These are phyloP conservation scores for Lepidonotus clava DNA, from an alignment of 2,888 invertebrate genomes.

Conservation along the genomic window DNA sequence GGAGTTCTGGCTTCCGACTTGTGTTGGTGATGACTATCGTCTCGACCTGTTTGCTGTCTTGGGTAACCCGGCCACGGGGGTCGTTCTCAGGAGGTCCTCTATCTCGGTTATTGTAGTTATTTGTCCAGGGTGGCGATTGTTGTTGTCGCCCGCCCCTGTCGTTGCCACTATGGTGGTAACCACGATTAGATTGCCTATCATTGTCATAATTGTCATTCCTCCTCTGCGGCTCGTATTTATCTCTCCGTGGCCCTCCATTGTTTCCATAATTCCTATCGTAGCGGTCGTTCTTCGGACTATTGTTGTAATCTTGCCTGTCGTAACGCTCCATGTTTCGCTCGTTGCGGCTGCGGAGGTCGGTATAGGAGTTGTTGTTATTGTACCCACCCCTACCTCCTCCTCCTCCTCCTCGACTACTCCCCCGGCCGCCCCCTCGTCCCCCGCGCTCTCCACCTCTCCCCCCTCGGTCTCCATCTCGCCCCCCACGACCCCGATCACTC, in stretches of 20 bases:
- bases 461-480: slow-evolving; percentile 18
- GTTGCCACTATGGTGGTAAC: neutral
- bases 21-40: slow-evolving; percentile 40
- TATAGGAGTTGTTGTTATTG: neutral
- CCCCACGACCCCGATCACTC: too few species aligned
- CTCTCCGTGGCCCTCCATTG: neutral
- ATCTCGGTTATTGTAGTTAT: neutral
- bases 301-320: neutral
- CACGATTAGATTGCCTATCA: neutral
- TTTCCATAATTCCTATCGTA: slow-evolving; percentile 81
- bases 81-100: neutral
- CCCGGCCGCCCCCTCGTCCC: slow-evolving; percentile 3
- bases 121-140: neutral
- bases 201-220: neutral
- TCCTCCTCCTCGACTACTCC: slow-evolving; percentile 13
- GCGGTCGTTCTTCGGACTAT: slow-evolving; percentile 16
- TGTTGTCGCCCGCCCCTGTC: neutral
- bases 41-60: neutral
- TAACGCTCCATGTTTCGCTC: slow-evolving; percentile 17
- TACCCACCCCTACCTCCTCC: neutral
- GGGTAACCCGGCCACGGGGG: neutral
- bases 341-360: slow-evolving; percentile 7
- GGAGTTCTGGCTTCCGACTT: neutral
- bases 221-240: neutral
- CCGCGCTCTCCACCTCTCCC: neutral